These are phyloP conservation scores for Perognathus longimembris DNA, from an alignment of 2,113 vertebrate species.

Conservation along the genomic window DNA sequence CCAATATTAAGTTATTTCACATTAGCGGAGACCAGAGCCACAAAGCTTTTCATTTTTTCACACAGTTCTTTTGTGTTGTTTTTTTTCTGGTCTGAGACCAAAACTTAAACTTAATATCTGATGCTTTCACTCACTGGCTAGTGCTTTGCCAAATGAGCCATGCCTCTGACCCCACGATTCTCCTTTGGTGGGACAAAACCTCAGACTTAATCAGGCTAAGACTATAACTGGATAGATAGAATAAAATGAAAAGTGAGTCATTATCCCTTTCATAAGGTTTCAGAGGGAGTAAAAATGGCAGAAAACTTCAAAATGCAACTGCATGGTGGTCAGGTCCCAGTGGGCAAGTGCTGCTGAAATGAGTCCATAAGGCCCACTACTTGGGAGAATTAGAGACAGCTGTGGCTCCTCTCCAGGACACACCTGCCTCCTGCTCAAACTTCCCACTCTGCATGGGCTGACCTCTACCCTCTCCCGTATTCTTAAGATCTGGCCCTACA, in stretches of 20 bases:
- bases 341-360: not conserved
- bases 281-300: not conserved
- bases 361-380: accelerated
- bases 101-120: too few relatives aligned
- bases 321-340: not conserved
- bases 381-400: accelerated
- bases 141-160: too few relatives aligned
- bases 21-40: not conserved
- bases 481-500: not conserved
- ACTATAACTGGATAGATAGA: not conserved
- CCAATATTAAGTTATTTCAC: not conserved
- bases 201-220: not conserved
- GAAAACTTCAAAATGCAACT: not conserved
- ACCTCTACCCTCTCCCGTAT: accelerated
- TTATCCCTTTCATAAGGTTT: not conserved
- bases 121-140: too few relatives aligned
- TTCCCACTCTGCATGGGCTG: too few relatives aligned
- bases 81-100: too few relatives aligned
- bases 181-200: not conserved
- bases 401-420: not conserved
- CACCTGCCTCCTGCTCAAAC: too few relatives aligned
- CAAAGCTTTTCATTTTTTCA: accelerated
- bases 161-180: too few relatives aligned
- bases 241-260: not conserved
- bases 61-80: too few relatives aligned